phyloP scores from a whole-genome alignment of 92 coral and sea anemone species.

The Muricea muricata region DNA sequence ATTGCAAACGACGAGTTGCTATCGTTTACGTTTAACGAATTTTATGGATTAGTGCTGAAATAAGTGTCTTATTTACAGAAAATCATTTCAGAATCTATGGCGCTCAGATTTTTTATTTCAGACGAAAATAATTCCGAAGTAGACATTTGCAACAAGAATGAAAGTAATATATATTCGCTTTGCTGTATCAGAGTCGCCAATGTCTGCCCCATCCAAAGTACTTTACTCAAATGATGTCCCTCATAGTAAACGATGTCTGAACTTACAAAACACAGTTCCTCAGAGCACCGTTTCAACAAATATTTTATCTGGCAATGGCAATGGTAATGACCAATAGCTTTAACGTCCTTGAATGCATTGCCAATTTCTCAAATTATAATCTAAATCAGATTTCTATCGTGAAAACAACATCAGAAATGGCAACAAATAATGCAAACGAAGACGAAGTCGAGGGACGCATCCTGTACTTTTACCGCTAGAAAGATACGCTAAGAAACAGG shows the following conservation, averaged over 20 bases:
- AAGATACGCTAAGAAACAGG: constrained; percentile 33
- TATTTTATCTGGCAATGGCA: no score
- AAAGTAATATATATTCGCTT: not conserved
- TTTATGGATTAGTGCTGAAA: no score
- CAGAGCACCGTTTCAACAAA: no score
- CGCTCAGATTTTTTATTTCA: not conserved
- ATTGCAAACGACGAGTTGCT: not conserved
- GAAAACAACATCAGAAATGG: not conserved
- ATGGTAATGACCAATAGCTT: no score
- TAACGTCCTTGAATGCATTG: no score
- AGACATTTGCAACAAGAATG: not conserved
- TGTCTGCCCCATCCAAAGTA: not conserved
- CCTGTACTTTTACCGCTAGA: constrained; percentile 46
- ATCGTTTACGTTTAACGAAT: not conserved
- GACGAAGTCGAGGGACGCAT: not conserved
- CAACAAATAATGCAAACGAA: not conserved
- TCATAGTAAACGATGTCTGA: not conserved
- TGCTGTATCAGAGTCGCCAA: not conserved
- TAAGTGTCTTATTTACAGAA: no score
- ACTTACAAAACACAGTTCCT: not conserved
- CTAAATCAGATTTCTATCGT: not conserved
- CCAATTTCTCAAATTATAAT: no score
- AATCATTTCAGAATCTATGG: not conserved
- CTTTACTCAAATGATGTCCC: not conserved
- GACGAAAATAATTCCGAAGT: not conserved